Evolutionary conservation across 2,888 invertebrate species (phyloP).

Genomic region (Eupithecia subfuscata): DNA sequence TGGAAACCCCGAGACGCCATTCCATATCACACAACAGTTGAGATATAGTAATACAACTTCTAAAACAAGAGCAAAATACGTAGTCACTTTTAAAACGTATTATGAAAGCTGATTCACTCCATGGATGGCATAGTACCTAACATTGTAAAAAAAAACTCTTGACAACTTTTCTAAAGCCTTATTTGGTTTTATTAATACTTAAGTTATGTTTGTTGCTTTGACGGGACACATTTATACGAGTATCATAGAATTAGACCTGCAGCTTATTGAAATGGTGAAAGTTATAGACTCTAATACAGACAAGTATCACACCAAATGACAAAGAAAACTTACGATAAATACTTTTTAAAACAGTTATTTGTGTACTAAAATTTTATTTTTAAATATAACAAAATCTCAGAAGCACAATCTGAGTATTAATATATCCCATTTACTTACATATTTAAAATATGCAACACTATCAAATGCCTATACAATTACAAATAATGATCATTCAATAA

Average conservation of each 20-base stretch:
- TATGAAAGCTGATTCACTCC: constrained; percentile 68
- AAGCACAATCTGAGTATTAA: background rate
- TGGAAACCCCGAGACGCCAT: constrained; percentile 35
- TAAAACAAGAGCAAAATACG: constrained; percentile 29
- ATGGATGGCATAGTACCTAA: constrained; percentile 65
- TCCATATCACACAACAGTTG: constrained; percentile 25
- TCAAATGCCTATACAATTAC: background rate
- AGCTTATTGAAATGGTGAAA: background rate
- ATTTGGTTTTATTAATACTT: constrained; percentile 63
- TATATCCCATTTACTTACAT: background rate
- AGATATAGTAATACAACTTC: constrained; percentile 37
- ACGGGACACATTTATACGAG: constrained; percentile 58
- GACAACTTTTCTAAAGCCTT: constrained; percentile 74
- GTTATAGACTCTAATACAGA: background rate
- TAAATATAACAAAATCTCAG: background rate
- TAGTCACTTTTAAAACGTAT: constrained; percentile 43
- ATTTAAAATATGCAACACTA: background rate
- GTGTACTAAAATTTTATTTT: background rate
- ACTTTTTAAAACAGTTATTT: background rate
- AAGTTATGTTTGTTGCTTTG: constrained; percentile 62
- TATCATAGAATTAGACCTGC: background rate
- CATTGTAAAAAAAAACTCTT: constrained; percentile 73
- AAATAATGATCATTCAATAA: constrained; percentile 49
- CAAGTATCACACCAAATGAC: background rate
- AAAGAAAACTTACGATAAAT: background rate